These are phyloP conservation scores for Dryobotodes eremita DNA, from an alignment of 2,888 invertebrate genomes.

Conservation along the genomic window DNA sequence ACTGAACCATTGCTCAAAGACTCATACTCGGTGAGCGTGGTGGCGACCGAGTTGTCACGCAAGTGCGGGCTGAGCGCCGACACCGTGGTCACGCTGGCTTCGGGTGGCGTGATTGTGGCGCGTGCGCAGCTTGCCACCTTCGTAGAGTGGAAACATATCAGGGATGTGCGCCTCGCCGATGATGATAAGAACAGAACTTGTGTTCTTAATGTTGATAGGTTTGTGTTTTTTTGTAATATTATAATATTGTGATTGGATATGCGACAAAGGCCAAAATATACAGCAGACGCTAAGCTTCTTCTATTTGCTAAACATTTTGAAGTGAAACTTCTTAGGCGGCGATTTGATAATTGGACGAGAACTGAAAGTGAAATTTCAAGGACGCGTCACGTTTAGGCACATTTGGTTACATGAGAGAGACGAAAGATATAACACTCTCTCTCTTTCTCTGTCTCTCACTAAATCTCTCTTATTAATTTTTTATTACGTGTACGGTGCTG, in stretches of 20 bases:
- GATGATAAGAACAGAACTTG: conserved; percentile 91
- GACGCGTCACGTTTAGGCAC: not conserved
- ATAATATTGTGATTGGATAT: not conserved
- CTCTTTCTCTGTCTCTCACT: not conserved
- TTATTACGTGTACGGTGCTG: too few species aligned
- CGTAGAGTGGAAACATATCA: conserved; percentile 92
- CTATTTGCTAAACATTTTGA: not conserved
- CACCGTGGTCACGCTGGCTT: conserved; percentile 89
- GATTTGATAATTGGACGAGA: too few species aligned
- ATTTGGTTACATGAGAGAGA: not conserved
- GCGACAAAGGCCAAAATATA: not conserved
- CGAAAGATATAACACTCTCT: not conserved
- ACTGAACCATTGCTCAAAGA: conserved; percentile 87
- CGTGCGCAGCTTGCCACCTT: conserved; percentile 87
- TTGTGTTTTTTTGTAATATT: conserved; percentile 68
- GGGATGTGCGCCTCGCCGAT: conserved; percentile 89
- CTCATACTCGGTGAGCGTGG: conserved; percentile 91
- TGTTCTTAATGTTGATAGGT: conserved; percentile 92
- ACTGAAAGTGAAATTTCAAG: not conserved
- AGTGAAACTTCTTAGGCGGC: too few species aligned
- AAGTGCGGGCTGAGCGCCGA: conserved; percentile 91
- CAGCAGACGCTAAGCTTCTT: not conserved
- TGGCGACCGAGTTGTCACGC: conserved; percentile 92
- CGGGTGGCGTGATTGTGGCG: conserved; percentile 90
- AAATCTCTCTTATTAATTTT: not conserved